These are phyloP conservation scores for Eurystomus gularis DNA, from an alignment of 2,113 vertebrate genomes.

Conservation along the genomic window DNA sequence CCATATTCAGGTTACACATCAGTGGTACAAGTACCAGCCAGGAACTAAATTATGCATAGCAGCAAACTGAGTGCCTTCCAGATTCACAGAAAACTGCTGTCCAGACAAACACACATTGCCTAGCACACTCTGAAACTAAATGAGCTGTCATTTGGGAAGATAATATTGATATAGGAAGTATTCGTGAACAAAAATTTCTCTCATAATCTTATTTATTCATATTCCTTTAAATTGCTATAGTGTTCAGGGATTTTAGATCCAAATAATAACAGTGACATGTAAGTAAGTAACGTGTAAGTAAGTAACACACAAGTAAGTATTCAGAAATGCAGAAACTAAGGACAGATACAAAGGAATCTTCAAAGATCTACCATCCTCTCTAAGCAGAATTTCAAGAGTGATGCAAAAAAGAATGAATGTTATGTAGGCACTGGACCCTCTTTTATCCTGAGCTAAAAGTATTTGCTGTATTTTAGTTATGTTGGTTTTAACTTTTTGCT, in stretches of 20 bases:
- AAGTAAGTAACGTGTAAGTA: no score
- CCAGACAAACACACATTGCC: not conserved
- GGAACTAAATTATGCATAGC: not conserved
- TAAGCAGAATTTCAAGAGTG: not conserved
- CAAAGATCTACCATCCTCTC: not conserved
- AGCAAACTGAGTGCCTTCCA: not conserved
- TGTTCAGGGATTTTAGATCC: not conserved
- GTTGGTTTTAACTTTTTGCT: not conserved
- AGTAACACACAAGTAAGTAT: no score
- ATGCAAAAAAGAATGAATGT: not conserved
- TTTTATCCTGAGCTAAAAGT: not conserved
- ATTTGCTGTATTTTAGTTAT: not conserved
- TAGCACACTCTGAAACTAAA: not conserved
- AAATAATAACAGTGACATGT: not conserved
- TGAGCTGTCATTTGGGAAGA: not conserved
- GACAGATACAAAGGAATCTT: not conserved
- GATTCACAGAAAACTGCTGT: conserved; percentile 2
- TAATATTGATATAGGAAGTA: not conserved
- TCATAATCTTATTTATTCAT: not conserved
- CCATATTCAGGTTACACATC: not conserved
- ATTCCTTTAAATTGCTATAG: not conserved
- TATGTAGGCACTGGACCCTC: no score
- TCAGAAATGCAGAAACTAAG: not conserved
- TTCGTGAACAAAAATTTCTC: not conserved
- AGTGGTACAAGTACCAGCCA: not conserved